Percentiles rank a stretch among this genome's conserved stretches.
These are phyloP conservation scores for Amblyopsis hoosieri DNA, from an alignment of 2,797 vertebrate species.

Conservation along the genomic window DNA sequence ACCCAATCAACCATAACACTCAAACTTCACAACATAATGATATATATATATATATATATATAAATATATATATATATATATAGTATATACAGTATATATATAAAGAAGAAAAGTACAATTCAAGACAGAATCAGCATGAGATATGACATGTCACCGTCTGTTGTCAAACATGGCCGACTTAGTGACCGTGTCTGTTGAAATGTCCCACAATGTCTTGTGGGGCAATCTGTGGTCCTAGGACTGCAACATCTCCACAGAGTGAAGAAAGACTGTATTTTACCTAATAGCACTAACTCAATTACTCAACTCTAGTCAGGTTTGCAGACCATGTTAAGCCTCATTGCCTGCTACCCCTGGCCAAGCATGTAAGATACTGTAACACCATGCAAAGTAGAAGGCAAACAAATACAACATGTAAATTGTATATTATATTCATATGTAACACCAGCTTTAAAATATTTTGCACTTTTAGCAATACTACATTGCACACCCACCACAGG, in stretches of 20 bases:
- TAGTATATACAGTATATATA: background rate
- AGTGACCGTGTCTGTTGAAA: constrained; percentile 77
- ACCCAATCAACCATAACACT: too few species aligned
- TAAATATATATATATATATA: too few species aligned
- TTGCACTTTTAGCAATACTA: too few species aligned
- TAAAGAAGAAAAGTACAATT: background rate
- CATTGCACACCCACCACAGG: too few species aligned
- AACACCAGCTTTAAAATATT: too few species aligned
- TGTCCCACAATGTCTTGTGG: constrained; percentile 69
- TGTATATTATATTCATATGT: too few species aligned
- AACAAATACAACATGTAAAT: too few species aligned
- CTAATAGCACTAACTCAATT: constrained; percentile 59
- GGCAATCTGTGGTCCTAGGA: constrained; percentile 81
- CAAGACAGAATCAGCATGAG: constrained; percentile 20
- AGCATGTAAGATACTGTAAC: too few species aligned
- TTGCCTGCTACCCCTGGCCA: too few species aligned
- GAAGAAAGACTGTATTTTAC: constrained; percentile 80
- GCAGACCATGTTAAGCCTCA: constrained; percentile 27
- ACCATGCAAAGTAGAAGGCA: too few species aligned
- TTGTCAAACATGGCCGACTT: constrained; percentile 42
- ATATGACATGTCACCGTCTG: constrained; percentile 21
- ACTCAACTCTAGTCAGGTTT: constrained; percentile 67
- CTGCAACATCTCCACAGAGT: constrained; percentile 79
- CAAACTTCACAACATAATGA: too few species aligned
- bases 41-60: too few species aligned